Evolutionary conservation across 2,113 vertebrate species (phyloP).

Genomic region (Peucedramus taeniatus): DNA sequence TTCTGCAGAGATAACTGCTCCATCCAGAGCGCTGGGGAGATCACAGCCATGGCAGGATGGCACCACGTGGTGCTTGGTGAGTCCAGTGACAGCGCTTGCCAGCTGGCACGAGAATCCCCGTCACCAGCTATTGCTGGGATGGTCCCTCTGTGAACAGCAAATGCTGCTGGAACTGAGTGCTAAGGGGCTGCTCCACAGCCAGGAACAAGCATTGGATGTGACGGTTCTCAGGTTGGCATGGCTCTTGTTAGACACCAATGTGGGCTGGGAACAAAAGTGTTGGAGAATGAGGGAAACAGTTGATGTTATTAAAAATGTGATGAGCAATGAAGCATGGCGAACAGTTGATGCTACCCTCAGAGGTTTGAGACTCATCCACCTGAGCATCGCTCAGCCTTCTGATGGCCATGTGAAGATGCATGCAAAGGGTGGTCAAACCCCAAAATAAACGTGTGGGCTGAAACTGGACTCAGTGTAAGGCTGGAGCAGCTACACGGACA

Average conservation of each 20-base stretch:
- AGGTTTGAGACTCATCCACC: background rate
- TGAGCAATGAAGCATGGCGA: background rate
- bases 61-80: background rate
- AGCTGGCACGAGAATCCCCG: background rate
- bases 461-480: background rate
- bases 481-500: background rate
- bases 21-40: constrained; percentile 5
- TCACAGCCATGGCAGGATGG: background rate
- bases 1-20: constrained; percentile 25
- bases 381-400: background rate
- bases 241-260: background rate
- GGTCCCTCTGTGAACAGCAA: background rate
- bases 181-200: background rate
- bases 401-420: background rate
- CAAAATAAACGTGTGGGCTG: background rate
- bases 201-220: background rate
- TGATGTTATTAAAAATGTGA: background rate
- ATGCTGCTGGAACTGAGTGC: background rate
- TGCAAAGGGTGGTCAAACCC: background rate
- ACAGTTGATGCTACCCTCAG: background rate
- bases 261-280: background rate
- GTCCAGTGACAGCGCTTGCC: background rate
- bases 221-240: background rate
- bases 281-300: background rate
- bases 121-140: background rate